phyloP scores from a whole-genome alignment of 2,797 vertebrate genomes.

The Leucoraja ocellata region DNA sequence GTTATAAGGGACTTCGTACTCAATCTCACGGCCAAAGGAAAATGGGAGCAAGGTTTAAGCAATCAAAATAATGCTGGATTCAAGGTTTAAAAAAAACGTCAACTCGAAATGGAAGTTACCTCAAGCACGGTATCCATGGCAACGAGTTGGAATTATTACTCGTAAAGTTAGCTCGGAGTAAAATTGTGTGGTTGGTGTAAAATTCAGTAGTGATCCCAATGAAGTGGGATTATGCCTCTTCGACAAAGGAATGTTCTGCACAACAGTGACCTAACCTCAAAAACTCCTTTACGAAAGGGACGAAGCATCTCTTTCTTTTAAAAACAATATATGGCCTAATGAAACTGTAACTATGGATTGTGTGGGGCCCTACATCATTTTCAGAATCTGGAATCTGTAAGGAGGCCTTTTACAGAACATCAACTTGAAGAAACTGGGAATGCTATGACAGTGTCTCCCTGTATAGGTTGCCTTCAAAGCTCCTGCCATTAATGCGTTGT shows the following conservation, averaged over 20 bases:
- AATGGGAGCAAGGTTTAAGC: not conserved
- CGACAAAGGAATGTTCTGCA: constrained; percentile 22
- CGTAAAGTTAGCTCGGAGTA: not conserved
- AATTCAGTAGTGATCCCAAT: not conserved
- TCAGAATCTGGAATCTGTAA: too few species aligned
- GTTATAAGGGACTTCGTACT: not conserved
- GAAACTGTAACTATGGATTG: not conserved
- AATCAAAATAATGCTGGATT: constrained; percentile 23
- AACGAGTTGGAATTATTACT: constrained; percentile 22
- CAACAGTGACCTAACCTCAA: constrained; percentile 11
- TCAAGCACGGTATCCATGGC: not conserved
- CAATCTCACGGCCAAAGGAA: not conserved
- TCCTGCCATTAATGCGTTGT: not conserved
- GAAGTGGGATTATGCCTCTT: not conserved
- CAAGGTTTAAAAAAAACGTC: constrained; percentile 3
- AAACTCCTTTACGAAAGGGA: not conserved
- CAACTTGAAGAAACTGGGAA: constrained; percentile 20
- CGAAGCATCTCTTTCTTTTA: not conserved
- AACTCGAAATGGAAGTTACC: constrained; percentile 12
- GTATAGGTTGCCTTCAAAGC: not conserved
- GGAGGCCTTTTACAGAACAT: not conserved
- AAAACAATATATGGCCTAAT: not conserved
- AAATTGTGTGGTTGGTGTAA: not conserved
- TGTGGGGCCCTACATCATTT: not conserved
- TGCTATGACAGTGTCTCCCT: constrained; percentile 9